A percentile compares a stretch with the other conserved stretches of the same genome.
phyloP scores from a whole-genome alignment of 2,113 vertebrate genomes.

The Chunga burmeisteri region DNA sequence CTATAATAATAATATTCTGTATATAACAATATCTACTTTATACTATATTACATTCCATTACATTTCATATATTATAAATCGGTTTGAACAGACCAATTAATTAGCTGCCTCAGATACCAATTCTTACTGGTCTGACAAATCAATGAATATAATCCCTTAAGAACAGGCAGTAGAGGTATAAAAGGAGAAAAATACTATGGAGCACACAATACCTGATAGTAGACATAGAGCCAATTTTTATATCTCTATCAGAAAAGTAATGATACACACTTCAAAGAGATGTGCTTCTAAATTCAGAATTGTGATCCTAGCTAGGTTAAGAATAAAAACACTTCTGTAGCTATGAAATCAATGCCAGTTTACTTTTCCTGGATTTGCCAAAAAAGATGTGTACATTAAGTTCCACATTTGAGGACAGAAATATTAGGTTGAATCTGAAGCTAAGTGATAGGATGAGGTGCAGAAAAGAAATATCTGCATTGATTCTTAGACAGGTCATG shows the following conservation, averaged over 20 bases:
- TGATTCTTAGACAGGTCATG: not conserved
- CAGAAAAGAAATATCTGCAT: not conserved
- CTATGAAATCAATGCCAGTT: not conserved
- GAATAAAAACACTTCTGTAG: not conserved
- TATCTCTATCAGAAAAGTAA: not conserved
- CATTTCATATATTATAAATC: not conserved
- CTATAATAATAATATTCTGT: not conserved
- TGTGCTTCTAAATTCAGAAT: not conserved
- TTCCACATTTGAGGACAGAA: not conserved
- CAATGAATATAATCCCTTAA: not conserved
- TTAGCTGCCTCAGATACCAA: not conserved
- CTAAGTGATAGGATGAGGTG: not conserved
- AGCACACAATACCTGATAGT: not conserved
- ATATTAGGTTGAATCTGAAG: not conserved
- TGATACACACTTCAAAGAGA: not conserved
- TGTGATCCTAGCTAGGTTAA: not conserved
- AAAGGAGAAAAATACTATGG: not conserved
- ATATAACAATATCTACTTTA: not conserved
- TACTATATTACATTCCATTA: not conserved
- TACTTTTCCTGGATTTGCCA: not conserved
- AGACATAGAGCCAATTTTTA: not conserved
- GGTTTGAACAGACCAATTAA: not conserved
- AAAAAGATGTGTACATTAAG: not conserved
- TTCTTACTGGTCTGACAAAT: not conserved
- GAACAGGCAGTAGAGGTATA: not conserved